These are phyloP conservation scores for Cosmorhoe ocellata DNA, from an alignment of 2,888 invertebrate genomes.

Conservation along the genomic window DNA sequence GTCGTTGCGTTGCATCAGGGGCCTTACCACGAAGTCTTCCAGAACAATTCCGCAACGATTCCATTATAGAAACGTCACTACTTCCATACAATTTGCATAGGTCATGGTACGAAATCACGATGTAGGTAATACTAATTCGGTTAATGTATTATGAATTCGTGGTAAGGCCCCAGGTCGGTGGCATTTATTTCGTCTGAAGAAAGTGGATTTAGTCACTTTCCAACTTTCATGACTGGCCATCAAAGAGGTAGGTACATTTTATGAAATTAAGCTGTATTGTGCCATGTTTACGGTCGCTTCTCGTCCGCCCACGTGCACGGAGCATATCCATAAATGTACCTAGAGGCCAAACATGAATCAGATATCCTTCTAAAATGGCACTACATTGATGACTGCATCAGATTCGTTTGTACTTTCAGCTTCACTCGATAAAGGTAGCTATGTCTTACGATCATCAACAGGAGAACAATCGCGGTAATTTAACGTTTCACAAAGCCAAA, in stretches of 20 bases:
- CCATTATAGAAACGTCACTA: too few species aligned
- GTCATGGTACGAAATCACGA: too few species aligned
- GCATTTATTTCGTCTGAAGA: constrained; percentile 10
- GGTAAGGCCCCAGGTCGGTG: constrained; percentile 1
- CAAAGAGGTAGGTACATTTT: constrained; percentile 34
- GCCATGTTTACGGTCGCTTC: constrained; percentile 33
- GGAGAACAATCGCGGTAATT: too few species aligned
- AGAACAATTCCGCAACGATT: too few species aligned
- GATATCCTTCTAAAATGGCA: constrained; percentile 43
- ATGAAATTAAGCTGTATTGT: constrained; percentile 28
- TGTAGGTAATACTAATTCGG: too few species aligned
- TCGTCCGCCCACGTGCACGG: constrained; percentile 35
- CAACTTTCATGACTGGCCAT: constrained; percentile 37
- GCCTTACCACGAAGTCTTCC: too few species aligned
- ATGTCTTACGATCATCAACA: background rate
- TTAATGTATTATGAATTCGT: too few species aligned
- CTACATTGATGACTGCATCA: constrained; percentile 40
- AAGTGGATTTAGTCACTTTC: constrained; percentile 36
- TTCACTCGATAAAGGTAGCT: background rate
- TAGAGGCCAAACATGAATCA: constrained; percentile 39
- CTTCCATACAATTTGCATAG: too few species aligned
- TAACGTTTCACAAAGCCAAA: too few species aligned
- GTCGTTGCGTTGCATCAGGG: too few species aligned
- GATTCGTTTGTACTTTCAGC: constrained; percentile 43
- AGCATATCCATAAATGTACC: constrained; percentile 40